These are phyloP conservation scores for Podarcis cretensis DNA, from an alignment of 2,113 vertebrate species.

Conservation along the genomic window DNA sequence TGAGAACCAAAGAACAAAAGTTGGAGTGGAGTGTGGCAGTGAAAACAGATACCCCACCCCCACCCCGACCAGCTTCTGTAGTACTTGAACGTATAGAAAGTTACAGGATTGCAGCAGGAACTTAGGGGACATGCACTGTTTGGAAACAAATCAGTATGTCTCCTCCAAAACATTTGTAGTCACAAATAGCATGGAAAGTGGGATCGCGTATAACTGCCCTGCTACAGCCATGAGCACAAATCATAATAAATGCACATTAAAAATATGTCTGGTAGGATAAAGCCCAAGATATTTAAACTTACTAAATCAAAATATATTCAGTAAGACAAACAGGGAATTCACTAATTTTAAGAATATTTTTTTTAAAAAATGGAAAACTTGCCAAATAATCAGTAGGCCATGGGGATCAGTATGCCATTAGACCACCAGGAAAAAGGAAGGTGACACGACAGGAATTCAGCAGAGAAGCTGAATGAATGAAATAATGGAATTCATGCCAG, in stretches of 20 bases:
- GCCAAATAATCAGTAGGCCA: not conserved
- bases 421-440: not conserved
- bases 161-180: no score
- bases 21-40: conserved; percentile 29
- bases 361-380: not conserved
- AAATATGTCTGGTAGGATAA: not conserved
- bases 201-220: not conserved
- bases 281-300: conserved; percentile 32
- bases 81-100: not conserved
- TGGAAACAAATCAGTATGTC: no score
- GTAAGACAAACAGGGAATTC: not conserved
- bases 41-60: conserved; percentile 12
- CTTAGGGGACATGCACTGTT: no score
- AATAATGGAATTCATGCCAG: not conserved
- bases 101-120: no score
- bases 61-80: no score
- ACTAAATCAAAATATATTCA: not conserved
- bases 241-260: no score
- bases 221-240: no score
- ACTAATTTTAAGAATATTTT: no score
- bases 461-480: not conserved
- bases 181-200: no score
- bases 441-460: not conserved
- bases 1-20: conserved; percentile 38
- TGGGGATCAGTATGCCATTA: not conserved